Conservation (phyloP, 2,797 vertebrate genomes). For the Miichthys miiuy region DNA sequence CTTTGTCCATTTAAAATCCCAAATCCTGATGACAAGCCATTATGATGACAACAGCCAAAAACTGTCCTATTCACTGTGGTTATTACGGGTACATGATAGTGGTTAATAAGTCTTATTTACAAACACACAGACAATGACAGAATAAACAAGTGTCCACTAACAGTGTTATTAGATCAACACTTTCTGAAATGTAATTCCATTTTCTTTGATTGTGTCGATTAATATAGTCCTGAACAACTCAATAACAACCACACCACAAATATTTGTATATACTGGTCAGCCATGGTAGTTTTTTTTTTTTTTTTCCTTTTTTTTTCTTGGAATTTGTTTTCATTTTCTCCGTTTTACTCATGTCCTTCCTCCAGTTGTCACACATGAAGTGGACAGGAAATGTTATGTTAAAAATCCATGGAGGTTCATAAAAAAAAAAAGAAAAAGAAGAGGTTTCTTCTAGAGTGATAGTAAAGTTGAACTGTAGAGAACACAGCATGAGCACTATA, state of each 20-base stretch:
- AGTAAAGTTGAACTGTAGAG: constrained; percentile 83
- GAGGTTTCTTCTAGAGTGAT: constrained; percentile 82
- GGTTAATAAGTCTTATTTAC: constrained; percentile 99
- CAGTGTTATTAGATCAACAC: constrained; percentile 94
- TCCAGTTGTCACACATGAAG: constrained; percentile 57
- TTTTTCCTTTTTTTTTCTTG: constrained; percentile 69
- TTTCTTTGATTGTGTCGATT: constrained; percentile 93
- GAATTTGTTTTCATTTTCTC: constrained; percentile 85
- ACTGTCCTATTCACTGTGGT: constrained; percentile 91
- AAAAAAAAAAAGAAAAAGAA: constrained; percentile 43
- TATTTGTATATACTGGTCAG: constrained; percentile 93
- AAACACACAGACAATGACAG: constrained; percentile 95
- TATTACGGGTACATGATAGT: constrained; percentile 95
- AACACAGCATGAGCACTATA: constrained; percentile 91
- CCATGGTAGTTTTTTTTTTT: constrained; percentile 75
- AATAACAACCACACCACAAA: constrained; percentile 95
- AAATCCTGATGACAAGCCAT: constrained; percentile 67
- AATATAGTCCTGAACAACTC: constrained; percentile 95
- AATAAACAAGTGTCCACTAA: constrained; percentile 97
- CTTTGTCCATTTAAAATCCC: constrained; percentile 74
- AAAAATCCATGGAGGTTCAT: constrained; percentile 74
- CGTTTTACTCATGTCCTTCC: constrained; percentile 45
- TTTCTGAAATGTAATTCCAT: constrained; percentile 90
- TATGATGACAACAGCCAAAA: constrained; percentile 84
- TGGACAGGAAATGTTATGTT: constrained; percentile 69